These are phyloP conservation scores for Anoplophora glabripennis DNA, from an alignment of 1,140 invertebrate species.

Conservation along the genomic window DNA sequence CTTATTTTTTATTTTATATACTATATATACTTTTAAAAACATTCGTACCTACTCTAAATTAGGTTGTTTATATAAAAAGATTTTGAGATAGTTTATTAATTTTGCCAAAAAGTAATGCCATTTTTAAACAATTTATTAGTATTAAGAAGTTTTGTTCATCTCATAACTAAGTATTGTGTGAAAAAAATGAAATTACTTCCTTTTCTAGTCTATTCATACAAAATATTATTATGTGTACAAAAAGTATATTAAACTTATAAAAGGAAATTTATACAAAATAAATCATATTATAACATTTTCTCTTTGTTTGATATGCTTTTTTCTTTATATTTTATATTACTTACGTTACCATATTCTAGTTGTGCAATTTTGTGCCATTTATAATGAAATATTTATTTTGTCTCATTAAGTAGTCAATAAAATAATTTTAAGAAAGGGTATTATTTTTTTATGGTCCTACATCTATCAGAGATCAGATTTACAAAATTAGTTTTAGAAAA, in stretches of 20 bases:
- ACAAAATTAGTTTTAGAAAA: too few relatives aligned
- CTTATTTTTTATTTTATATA: not conserved
- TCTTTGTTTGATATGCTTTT: not conserved
- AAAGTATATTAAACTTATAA: not conserved
- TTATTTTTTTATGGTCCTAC: not conserved
- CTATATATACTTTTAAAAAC: not conserved
- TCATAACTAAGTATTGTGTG: too few relatives aligned
- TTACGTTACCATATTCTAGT: slow-evolving; percentile 12
- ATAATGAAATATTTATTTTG: not conserved
- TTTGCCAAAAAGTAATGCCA: slow-evolving; percentile 1
- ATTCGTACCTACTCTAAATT: not conserved
- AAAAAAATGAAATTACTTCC: too few relatives aligned
- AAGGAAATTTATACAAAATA: not conserved
- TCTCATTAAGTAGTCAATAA: not conserved
- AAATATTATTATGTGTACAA: not conserved
- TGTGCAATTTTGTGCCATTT: slow-evolving; percentile 2
- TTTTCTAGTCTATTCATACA: not conserved
- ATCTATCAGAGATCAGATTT: too few relatives aligned
- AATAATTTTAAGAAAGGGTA: not conserved
- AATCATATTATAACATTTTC: not conserved
- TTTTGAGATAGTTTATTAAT: too few relatives aligned
- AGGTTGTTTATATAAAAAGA: not conserved
- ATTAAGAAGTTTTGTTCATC: not conserved
- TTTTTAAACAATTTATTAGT: not conserved
- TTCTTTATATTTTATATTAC: not conserved